These are phyloP conservation scores for Drosophila siamana DNA, from an alignment of 2,888 invertebrate genomes.

Conservation along the genomic window DNA sequence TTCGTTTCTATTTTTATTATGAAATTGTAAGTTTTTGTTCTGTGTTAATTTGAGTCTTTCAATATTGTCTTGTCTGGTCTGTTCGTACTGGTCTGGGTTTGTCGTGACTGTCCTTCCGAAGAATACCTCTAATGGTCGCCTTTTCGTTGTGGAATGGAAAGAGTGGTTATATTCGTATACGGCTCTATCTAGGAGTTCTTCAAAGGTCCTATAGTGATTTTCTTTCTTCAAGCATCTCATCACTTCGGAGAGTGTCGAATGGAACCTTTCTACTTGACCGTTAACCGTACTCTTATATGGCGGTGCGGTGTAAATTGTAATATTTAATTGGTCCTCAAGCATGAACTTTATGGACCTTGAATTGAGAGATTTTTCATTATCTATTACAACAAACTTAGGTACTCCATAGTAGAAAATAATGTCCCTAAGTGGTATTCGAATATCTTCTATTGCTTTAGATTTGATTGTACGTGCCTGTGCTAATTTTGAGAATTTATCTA, in stretches of 20 bases:
- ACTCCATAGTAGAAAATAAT: slow-evolving; percentile 11
- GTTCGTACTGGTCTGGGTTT: background rate
- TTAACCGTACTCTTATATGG: background rate
- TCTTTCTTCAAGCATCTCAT: background rate
- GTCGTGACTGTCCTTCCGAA: background rate
- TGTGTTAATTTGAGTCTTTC: background rate
- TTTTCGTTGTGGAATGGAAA: background rate
- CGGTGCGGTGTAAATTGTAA: background rate
- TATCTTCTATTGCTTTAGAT: slow-evolving; percentile 11
- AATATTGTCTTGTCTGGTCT: background rate
- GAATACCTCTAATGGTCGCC: slow-evolving; percentile 1
- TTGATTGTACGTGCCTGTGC: background rate
- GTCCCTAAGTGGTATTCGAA: too few relatives aligned
- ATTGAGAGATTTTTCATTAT: slow-evolving; percentile 4
- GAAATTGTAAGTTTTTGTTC: background rate
- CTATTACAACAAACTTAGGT: slow-evolving; percentile 1
- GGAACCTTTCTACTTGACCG: background rate
- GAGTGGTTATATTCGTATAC: background rate
- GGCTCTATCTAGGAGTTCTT: background rate
- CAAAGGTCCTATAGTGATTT: background rate
- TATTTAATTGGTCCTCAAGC: background rate
- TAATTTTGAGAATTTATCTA: slow-evolving; percentile 13
- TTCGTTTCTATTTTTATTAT: background rate
- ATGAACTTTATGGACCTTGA: slow-evolving; percentile 5
- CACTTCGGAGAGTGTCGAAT: background rate